phyloP scores from a whole-genome alignment of 2,888 invertebrate genomes.

The Drymonia ruficornis region DNA sequence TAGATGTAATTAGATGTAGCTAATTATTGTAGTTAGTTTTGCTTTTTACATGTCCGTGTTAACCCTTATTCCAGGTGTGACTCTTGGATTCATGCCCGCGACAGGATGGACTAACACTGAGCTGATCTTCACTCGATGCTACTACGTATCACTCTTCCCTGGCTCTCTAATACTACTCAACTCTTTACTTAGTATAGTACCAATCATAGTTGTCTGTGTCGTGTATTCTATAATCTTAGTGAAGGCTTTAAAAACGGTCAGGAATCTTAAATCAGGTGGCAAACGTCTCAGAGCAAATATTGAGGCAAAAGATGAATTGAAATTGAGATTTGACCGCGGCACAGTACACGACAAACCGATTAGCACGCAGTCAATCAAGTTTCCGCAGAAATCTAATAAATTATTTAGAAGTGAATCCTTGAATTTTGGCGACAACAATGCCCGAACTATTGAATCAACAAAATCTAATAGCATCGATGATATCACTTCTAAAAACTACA shows the following conservation, averaged over 20 bases:
- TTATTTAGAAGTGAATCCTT: constrained; percentile 67
- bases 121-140: constrained; percentile 65
- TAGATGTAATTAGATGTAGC: neutral
- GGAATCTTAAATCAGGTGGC: constrained; percentile 53
- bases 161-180: constrained; percentile 82
- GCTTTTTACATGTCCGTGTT: constrained; percentile 31
- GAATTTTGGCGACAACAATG: constrained; percentile 35
- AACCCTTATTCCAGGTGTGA: constrained; percentile 70
- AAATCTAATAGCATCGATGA: constrained; percentile 65
- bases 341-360: constrained; percentile 38
- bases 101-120: constrained; percentile 83
- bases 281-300: constrained; percentile 47
- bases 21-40: constrained; percentile 19
- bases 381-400: constrained; percentile 25
- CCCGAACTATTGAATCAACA: constrained; percentile 17
- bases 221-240: constrained; percentile 85
- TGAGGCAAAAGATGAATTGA: constrained; percentile 41
- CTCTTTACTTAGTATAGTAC: constrained; percentile 81
- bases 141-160: constrained; percentile 85
- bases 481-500: constrained; percentile 38
- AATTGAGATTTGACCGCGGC: constrained; percentile 65
- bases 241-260: constrained; percentile 80
- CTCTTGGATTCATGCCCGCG: constrained; percentile 85
- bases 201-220: constrained; percentile 70
- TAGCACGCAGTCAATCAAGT: constrained; percentile 40